Conservation (phyloP, 1,140 invertebrate species). For the Hylaeus anthracinus region DNA sequence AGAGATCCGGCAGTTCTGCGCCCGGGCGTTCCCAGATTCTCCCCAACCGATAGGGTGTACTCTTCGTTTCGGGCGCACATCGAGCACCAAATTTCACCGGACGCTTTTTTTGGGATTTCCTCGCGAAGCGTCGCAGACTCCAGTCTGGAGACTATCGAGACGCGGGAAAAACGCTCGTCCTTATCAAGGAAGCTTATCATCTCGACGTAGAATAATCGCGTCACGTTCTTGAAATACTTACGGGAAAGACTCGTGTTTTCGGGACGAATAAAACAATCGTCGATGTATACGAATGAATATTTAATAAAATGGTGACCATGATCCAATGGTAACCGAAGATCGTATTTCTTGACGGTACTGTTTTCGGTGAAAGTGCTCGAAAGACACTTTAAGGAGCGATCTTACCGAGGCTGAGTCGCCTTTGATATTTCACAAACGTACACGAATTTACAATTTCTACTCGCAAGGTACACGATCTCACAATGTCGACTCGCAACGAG, state of each 20-base stretch:
- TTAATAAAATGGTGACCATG: no score
- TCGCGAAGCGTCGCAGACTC: no score
- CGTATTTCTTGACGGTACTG: no score
- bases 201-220: neutral
- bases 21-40: neutral
- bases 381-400: no score
- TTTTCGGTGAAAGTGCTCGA: no score
- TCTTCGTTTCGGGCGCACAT: neutral
- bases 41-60: neutral
- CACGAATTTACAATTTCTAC: neutral
- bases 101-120: neutral
- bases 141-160: neutral
- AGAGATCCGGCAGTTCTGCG: conserved; percentile 32
- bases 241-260: no score
- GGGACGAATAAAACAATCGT: no score
- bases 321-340: no score
- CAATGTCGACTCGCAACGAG: conserved; percentile 8
- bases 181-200: neutral
- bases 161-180: no score
- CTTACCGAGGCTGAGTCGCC: neutral
- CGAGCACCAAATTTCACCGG: neutral
- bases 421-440: conserved; percentile 14
- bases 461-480: conserved; percentile 2
- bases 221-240: no score
- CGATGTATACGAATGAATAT: no score